Conservation (phyloP, 2,113 vertebrate genomes). For the Podocnemis expansa region DNA sequence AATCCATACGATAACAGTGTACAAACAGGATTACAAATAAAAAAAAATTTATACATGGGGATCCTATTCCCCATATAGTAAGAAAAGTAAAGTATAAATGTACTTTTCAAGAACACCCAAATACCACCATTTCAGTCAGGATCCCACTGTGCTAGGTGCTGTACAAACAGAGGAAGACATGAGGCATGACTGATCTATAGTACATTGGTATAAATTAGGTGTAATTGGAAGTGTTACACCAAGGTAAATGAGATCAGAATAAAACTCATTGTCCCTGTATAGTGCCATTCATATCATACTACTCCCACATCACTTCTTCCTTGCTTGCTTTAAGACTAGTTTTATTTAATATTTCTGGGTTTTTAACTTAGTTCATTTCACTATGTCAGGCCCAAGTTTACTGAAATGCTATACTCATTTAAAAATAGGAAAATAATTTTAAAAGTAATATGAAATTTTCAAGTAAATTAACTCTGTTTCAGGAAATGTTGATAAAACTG, state of each 20-base stretch:
- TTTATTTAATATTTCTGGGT: background rate
- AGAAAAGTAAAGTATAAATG: background rate
- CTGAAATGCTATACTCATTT: background rate
- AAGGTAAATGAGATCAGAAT: background rate
- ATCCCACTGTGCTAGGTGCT: background rate
- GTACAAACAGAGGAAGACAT: background rate
- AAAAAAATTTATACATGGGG: background rate
- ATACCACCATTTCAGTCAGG: rapidly evolving
- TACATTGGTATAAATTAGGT: background rate
- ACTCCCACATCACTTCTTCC: rapidly evolving
- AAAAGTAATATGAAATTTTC: background rate
- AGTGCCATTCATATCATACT: background rate
- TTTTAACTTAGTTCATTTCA: background rate
- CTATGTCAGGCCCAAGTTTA: background rate
- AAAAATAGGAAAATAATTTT: background rate
- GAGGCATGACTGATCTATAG: background rate
- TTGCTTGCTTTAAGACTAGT: background rate
- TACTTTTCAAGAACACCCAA: background rate
- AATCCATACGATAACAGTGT: background rate
- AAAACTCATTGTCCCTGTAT: background rate
- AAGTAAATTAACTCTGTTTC: background rate
- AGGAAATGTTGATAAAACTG: background rate
- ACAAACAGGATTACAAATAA: background rate
- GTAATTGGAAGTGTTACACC: background rate
- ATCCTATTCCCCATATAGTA: background rate